A percentile compares a stretch with the other conserved stretches of the same genome.
These are phyloP conservation scores for Dione vanillae DNA, from an alignment of 2,888 invertebrate species.

Conservation along the genomic window DNA sequence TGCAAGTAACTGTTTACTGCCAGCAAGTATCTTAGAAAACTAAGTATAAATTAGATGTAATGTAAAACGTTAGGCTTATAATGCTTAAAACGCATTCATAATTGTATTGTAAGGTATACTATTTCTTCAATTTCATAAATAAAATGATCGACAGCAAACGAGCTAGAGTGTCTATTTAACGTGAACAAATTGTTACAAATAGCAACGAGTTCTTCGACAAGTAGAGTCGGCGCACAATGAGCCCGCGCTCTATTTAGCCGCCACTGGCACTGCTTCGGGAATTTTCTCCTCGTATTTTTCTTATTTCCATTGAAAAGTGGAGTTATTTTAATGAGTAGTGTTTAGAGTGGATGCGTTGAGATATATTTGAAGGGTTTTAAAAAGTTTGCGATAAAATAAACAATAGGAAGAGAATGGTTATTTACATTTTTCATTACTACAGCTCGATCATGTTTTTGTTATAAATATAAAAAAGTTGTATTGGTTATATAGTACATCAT, in stretches of 20 bases:
- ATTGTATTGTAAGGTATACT: neutral
- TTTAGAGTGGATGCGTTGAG: conserved; percentile 25
- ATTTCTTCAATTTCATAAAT: conserved; percentile 11
- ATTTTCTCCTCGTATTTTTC: conserved; percentile 42
- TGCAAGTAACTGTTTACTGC: no score
- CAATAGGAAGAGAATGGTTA: neutral
- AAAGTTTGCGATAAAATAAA: neutral
- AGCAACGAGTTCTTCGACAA: conserved; percentile 47
- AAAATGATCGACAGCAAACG: conserved; percentile 32
- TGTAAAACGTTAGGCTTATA: neutral
- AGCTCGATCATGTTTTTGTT: neutral
- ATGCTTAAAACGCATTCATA: neutral
- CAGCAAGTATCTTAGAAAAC: no score
- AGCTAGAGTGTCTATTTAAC: conserved; percentile 34
- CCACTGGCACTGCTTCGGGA: conserved; percentile 35
- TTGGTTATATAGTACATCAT: neutral
- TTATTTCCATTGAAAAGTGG: conserved; percentile 44
- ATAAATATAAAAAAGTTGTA: neutral
- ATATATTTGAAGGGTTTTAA: conserved; percentile 25
- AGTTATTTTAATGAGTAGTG: conserved; percentile 42
- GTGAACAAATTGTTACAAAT: conserved; percentile 69
- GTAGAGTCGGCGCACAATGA: conserved; percentile 42
- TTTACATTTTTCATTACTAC: neutral
- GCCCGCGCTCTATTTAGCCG: conserved; percentile 43
- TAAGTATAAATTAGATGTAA: no score